phyloP scores from a whole-genome alignment of 2,888 invertebrate species.

The Pseudococcus jackbeardsleyi region DNA sequence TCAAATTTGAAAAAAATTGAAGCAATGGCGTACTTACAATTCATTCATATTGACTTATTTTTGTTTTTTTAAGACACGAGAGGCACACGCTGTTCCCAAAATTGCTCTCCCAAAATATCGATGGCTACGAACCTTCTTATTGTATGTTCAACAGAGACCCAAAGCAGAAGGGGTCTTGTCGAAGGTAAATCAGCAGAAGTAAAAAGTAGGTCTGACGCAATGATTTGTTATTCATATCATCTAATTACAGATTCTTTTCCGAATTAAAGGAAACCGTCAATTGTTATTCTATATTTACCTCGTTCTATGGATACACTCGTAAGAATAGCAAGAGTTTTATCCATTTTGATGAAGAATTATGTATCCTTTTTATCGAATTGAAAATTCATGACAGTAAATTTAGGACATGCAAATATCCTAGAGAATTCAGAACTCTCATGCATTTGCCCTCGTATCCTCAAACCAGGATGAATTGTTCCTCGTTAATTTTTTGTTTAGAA shows the following conservation, averaged over 20 bases:
- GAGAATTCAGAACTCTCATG: no score
- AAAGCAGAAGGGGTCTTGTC: constrained; percentile 86
- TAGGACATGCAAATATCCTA: no score
- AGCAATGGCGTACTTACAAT: no score
- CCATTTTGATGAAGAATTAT: constrained; percentile 94
- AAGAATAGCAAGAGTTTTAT: constrained; percentile 78
- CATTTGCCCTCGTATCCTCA: no score
- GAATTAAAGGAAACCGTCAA: constrained; percentile 84
- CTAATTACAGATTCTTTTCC: constrained; percentile 74
- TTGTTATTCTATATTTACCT: constrained; percentile 91
- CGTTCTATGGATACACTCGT: constrained; percentile 88
- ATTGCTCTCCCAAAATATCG: constrained; percentile 86
- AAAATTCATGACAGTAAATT: background rate
- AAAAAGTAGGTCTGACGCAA: no score
- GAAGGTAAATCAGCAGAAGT: constrained; percentile 75
- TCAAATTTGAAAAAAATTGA: no score
- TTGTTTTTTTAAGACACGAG: constrained; percentile 79
- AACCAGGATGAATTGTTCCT: no score
- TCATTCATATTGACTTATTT: background rate
- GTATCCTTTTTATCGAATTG: constrained; percentile 80
- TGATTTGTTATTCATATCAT: background rate
- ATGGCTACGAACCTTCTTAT: constrained; percentile 87
- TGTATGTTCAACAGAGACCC: constrained; percentile 95
- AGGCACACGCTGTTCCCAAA: constrained; percentile 96
- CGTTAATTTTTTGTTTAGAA: no score